These are phyloP conservation scores for Belonocnema kinseyi DNA, from an alignment of 1,140 invertebrate species.

Conservation along the genomic window DNA sequence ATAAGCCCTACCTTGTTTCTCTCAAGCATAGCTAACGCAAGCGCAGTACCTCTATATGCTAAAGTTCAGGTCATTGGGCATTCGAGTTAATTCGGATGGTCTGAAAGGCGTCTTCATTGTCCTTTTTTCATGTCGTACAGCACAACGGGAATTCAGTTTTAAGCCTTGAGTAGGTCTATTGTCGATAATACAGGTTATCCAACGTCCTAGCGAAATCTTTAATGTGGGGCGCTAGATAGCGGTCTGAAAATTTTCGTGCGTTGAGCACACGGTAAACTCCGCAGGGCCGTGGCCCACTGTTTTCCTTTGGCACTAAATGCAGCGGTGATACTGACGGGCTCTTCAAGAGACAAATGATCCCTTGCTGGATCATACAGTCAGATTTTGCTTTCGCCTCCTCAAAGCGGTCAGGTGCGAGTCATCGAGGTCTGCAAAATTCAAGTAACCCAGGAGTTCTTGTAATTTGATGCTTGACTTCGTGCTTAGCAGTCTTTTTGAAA, in stretches of 20 bases:
- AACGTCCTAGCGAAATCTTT: slow-evolving; percentile 52
- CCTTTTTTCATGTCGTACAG: no score
- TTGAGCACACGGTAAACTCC: slow-evolving; percentile 75
- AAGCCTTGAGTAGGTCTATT: slow-evolving; percentile 69
- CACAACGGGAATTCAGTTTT: background rate
- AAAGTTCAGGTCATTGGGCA: slow-evolving; percentile 36
- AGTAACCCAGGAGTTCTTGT: slow-evolving; percentile 63
- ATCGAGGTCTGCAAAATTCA: slow-evolving; percentile 55
- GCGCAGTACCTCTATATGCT: slow-evolving; percentile 36
- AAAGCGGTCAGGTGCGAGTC: slow-evolving; percentile 41
- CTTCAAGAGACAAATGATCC: slow-evolving; percentile 52
- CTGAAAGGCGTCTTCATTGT: no score
- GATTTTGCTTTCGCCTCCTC: slow-evolving; percentile 11
- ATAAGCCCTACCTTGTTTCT: no score
- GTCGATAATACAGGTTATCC: slow-evolving; percentile 55
- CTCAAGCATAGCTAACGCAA: no score
- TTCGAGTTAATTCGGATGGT: background rate
- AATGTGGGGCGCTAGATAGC: slow-evolving; percentile 59
- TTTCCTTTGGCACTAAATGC: slow-evolving; percentile 69
- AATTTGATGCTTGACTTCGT: slow-evolving; percentile 52
- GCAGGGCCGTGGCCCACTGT: slow-evolving; percentile 68
- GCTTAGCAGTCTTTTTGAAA: slow-evolving; percentile 3
- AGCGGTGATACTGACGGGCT: slow-evolving; percentile 70
- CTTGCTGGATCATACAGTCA: slow-evolving; percentile 46
- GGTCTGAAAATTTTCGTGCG: slow-evolving; percentile 54